A percentile compares a stretch with the other conserved stretches of the same genome.
Conservation (phyloP, 2,888 invertebrate genomes). For the Polymixis flavicincta region DNA sequence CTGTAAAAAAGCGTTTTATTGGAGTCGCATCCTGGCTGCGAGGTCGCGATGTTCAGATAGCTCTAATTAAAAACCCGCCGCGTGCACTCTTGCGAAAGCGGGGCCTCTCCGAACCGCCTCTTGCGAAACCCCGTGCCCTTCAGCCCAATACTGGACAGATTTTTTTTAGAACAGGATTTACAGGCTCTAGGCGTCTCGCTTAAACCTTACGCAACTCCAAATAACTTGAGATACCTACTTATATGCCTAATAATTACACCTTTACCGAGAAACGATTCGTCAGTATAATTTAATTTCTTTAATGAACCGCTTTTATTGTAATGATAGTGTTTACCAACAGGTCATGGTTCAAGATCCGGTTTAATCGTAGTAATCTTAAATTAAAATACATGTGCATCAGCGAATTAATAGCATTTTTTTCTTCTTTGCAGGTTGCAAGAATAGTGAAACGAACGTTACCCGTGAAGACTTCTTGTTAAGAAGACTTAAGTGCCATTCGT, state of each 20-base stretch:
- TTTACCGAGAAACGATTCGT: slow-evolving; percentile 39
- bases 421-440: slow-evolving; percentile 77
- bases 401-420: slow-evolving; percentile 57
- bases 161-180: slow-evolving; percentile 67
- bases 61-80: slow-evolving; percentile 88
- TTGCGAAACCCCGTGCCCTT: slow-evolving; percentile 83
- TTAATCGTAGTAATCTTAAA: slow-evolving; percentile 56
- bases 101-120: slow-evolving; percentile 71
- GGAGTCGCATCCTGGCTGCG: slow-evolving; percentile 87
- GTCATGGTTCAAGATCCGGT: slow-evolving; percentile 63
- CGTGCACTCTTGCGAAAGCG: slow-evolving; percentile 85
- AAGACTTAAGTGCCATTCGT: slow-evolving; percentile 89
- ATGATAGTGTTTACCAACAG: slow-evolving; percentile 59
- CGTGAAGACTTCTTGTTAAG: slow-evolving; percentile 85
- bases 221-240: slow-evolving; percentile 23
- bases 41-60: slow-evolving; percentile 86
- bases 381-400: slow-evolving; percentile 30
- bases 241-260: slow-evolving; percentile 43
- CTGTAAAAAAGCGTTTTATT: slow-evolving; percentile 90
- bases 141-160: slow-evolving; percentile 69
- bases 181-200: slow-evolving; percentile 51
- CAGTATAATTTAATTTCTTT: slow-evolving; percentile 54
- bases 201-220: slow-evolving; percentile 39
- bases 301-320: slow-evolving; percentile 54
- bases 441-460: slow-evolving; percentile 78